Percentiles rank a stretch among this genome's conserved stretches.
These are phyloP conservation scores for Pharmacophagus antenor DNA, from an alignment of 2,888 invertebrate genomes.

Conservation along the genomic window DNA sequence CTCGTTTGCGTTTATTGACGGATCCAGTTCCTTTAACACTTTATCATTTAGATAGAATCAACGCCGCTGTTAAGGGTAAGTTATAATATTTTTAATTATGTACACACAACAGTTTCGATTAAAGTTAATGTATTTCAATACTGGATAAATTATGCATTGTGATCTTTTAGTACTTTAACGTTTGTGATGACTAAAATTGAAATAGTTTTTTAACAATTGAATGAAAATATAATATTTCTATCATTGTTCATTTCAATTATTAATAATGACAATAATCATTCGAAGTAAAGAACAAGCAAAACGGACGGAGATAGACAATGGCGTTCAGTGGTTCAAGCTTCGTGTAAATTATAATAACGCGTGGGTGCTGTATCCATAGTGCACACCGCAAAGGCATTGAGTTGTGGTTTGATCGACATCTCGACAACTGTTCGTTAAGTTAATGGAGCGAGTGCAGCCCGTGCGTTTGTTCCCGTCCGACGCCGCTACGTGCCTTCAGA, in stretches of 20 bases:
- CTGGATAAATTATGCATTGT: too few species aligned
- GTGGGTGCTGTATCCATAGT: constrained; percentile 73
- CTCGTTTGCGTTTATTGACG: constrained; percentile 61
- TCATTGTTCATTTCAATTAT: too few species aligned
- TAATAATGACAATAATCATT: background rate
- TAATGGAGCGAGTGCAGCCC: constrained; percentile 69
- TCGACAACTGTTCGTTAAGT: constrained; percentile 79
- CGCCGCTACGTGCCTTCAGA: constrained; percentile 46
- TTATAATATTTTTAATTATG: constrained; percentile 1
- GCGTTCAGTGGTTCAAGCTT: background rate
- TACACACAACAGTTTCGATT: too few species aligned
- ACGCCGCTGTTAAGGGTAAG: constrained; percentile 79
- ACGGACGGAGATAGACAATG: background rate
- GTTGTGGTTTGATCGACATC: constrained; percentile 76
- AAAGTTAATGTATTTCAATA: too few species aligned
- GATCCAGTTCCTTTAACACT: constrained; percentile 78
- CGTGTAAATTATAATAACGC: constrained; percentile 58
- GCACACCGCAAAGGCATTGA: constrained; percentile 63
- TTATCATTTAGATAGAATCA: constrained; percentile 76
- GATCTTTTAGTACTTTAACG: too few species aligned
- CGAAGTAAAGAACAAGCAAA: background rate
- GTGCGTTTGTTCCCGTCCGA: constrained; percentile 57
- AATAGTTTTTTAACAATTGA: background rate
- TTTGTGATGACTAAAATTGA: background rate
- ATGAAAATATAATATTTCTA: background rate